These are phyloP conservation scores for Nomada ruficornis DNA, from an alignment of 2,888 invertebrate species.

Conservation along the genomic window DNA sequence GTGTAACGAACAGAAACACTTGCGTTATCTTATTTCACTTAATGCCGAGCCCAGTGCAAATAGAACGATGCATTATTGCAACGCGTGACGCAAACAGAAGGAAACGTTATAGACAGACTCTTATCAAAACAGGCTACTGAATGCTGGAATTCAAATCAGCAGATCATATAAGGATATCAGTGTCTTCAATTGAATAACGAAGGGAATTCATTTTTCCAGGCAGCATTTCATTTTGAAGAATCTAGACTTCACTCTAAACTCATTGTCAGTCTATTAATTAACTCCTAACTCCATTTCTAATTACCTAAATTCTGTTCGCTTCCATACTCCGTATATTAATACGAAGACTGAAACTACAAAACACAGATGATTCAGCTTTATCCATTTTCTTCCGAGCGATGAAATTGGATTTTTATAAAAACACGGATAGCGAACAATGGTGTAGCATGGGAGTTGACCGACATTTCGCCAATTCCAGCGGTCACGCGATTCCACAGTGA, in stretches of 20 bases:
- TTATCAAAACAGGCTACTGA: slow-evolving; percentile 13
- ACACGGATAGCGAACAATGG: slow-evolving; percentile 41
- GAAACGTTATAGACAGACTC: slow-evolving; percentile 7
- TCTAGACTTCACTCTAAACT: no score
- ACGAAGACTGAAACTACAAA: no score
- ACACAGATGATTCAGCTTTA: neutral
- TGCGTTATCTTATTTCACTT: slow-evolving; percentile 55
- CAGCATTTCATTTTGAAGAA: no score
- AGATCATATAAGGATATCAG: no score
- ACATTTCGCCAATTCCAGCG: slow-evolving; percentile 58
- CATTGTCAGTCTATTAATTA: no score
- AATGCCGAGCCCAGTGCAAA: slow-evolving; percentile 36
- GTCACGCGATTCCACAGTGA: slow-evolving; percentile 67
- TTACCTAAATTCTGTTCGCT: no score
- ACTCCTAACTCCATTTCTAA: no score
- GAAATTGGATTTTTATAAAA: slow-evolving; percentile 34
- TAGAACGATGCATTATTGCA: slow-evolving; percentile 24
- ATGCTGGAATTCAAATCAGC: neutral
- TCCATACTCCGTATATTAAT: no score
- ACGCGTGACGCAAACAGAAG: neutral
- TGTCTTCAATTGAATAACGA: no score
- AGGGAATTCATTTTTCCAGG: no score
- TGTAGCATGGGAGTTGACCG: slow-evolving; percentile 63
- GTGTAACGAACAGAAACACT: slow-evolving; percentile 32
- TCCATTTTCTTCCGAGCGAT: neutral